These are phyloP conservation scores for Mustela lutreola DNA, from an alignment of 2,113 vertebrate genomes.

Conservation along the genomic window DNA sequence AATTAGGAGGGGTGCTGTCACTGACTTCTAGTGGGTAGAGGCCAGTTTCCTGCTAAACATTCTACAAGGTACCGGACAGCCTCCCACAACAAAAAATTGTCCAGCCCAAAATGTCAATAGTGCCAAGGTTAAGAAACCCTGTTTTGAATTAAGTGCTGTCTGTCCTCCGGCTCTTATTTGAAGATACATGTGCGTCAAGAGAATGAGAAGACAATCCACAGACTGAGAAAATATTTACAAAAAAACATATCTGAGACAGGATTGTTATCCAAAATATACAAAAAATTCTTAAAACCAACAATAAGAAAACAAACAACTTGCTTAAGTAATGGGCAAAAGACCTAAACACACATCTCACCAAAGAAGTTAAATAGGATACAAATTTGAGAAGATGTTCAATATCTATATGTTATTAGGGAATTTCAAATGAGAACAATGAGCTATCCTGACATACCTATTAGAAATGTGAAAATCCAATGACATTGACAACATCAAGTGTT, in stretches of 20 bases:
- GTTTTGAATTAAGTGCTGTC: background rate
- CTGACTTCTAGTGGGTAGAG: background rate
- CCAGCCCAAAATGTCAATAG: background rate
- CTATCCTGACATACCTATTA: background rate
- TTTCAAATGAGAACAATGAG: background rate
- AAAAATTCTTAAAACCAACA: constrained; percentile 11
- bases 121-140: background rate
- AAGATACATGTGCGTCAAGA: background rate
- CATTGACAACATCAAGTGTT: background rate
- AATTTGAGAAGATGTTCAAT: background rate
- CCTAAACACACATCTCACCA: background rate
- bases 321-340: background rate
- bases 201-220: constrained; percentile 14
- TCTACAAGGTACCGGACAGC: background rate
- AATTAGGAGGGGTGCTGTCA: background rate
- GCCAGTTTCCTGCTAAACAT: background rate
- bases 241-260: background rate
- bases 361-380: background rate
- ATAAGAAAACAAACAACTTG: background rate
- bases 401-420: background rate
- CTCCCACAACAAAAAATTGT: background rate
- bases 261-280: background rate
- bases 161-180: background rate
- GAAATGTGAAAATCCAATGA: background rate
- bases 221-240: constrained; percentile 6